Percentiles rank a stretch among this genome's conserved stretches.
Evolutionary conservation across 2,888 invertebrate species (phyloP).

Genomic region (Kuschelorhynchus macadamiae): DNA sequence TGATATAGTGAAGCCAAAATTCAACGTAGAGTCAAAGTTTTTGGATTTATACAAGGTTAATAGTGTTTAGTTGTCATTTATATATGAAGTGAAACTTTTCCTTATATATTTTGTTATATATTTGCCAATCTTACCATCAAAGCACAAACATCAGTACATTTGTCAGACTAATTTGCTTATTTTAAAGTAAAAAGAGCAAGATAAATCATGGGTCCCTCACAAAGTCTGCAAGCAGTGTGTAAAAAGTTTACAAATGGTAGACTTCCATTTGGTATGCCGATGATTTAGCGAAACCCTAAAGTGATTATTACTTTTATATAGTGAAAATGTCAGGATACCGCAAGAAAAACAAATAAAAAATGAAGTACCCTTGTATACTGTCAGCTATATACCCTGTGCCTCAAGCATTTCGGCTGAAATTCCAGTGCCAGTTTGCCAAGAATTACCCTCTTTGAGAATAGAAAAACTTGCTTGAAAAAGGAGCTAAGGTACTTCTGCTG

Average conservation of each 20-base stretch:
- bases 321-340: background rate
- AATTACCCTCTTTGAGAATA: conserved; percentile 13
- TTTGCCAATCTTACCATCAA: conserved; percentile 5
- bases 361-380: background rate
- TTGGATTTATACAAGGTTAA: no score
- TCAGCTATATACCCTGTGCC: conserved; percentile 9
- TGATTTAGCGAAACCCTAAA: no score
- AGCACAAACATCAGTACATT: conserved; percentile 11
- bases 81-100: no score
- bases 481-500: conserved; percentile 11
- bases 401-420: background rate
- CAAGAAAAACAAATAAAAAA: background rate
- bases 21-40: no score
- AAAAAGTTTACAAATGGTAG: background rate
- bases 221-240: conserved; percentile 10
- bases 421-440: background rate
- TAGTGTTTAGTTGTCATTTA: no score
- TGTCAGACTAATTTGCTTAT: conserved; percentile 11
- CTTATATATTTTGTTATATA: background rate
- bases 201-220: conserved; percentile 1
- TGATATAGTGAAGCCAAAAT: no score
- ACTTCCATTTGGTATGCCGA: background rate
- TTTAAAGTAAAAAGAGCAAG: conserved; percentile 1
- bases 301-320: no score
- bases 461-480: background rate